Conservation (phyloP, 1,140 invertebrate species). For the Steinernema feltiae region DNA sequence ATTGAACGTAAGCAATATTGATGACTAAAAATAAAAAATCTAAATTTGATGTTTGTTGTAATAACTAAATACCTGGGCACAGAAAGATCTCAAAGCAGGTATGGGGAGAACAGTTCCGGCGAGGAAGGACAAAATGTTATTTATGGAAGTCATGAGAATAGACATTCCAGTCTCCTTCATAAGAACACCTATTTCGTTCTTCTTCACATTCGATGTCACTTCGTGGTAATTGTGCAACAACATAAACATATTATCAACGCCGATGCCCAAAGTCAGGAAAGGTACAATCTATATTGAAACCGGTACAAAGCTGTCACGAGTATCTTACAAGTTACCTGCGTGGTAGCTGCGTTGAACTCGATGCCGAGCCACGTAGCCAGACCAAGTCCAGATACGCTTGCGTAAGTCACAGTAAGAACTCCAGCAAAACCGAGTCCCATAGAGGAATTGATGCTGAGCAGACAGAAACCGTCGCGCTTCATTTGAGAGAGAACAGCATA, state of each 20-base stretch:
- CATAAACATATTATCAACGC: slow-evolving; percentile 88
- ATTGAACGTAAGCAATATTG: slow-evolving; percentile 81
- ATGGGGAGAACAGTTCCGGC: slow-evolving; percentile 86
- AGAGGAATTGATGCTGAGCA: slow-evolving; percentile 74
- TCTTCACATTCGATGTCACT: slow-evolving; percentile 60
- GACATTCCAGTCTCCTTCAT: slow-evolving; percentile 57
- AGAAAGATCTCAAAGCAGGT: slow-evolving; percentile 83
- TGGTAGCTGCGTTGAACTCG: slow-evolving; percentile 89
- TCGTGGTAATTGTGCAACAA: slow-evolving; percentile 77
- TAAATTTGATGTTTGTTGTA: not conserved
- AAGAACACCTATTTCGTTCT: slow-evolving; percentile 58
- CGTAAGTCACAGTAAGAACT: slow-evolving; percentile 75
- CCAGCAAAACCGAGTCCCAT: slow-evolving; percentile 78
- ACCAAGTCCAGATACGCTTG: slow-evolving; percentile 78
- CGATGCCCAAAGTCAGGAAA: slow-evolving; percentile 81
- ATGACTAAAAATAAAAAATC: slow-evolving; percentile 65
- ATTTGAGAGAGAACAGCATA: slow-evolving; percentile 75
- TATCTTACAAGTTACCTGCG: slow-evolving; percentile 70
- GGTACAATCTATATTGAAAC: slow-evolving; percentile 69
- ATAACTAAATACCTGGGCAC: slow-evolving; percentile 67
- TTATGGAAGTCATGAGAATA: slow-evolving; percentile 71
- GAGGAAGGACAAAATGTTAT: slow-evolving; percentile 71
- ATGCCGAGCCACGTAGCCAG: slow-evolving; percentile 85
- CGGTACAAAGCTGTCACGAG: not conserved
- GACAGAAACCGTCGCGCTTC: slow-evolving; percentile 64